These are phyloP conservation scores for Brotula barbata DNA, from an alignment of 2,797 vertebrate genomes.

Conservation along the genomic window DNA sequence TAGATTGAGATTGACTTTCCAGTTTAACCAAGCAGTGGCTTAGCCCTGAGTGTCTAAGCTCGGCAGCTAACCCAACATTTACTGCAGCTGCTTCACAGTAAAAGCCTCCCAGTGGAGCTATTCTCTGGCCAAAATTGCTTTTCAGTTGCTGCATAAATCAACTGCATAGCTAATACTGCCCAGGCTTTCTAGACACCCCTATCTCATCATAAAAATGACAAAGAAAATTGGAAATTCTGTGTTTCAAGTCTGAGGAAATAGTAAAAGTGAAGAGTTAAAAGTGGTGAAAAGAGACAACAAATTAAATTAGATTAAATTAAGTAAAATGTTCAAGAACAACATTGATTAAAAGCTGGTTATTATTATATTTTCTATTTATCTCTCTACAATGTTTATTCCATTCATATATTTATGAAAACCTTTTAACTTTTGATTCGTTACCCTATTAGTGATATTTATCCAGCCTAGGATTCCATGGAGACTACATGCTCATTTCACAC, in stretches of 20 bases:
- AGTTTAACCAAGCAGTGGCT: background rate
- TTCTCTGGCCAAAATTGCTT: slow-evolving; percentile 6
- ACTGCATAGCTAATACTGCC: background rate
- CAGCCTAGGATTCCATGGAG: slow-evolving; percentile 9
- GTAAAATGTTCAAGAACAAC: too few species aligned
- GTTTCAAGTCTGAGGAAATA: background rate
- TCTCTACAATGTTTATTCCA: slow-evolving; percentile 3
- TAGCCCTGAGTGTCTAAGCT: slow-evolving; percentile 2
- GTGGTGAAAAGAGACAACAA: background rate
- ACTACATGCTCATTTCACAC: slow-evolving; percentile 38
- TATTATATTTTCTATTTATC: background rate
- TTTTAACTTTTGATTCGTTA: slow-evolving; percentile 26
- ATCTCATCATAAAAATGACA: background rate
- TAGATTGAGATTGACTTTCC: slow-evolving; percentile 1
- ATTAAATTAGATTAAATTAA: background rate
- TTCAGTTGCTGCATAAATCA: slow-evolving; percentile 22
- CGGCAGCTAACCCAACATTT: background rate
- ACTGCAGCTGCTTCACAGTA: background rate
- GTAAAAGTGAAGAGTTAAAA: background rate
- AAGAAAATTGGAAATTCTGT: background rate
- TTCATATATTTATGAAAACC: slow-evolving; percentile 5
- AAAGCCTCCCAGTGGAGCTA: slow-evolving; percentile 2
- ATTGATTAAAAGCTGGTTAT: too few species aligned
- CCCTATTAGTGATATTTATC: slow-evolving; percentile 20
- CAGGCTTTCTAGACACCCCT: background rate